Evolutionary conservation across 2,888 invertebrate species (phyloP), one percentile per base, ranked within the genome.

Genomic region (Xestia c-nigrum): DNA sequence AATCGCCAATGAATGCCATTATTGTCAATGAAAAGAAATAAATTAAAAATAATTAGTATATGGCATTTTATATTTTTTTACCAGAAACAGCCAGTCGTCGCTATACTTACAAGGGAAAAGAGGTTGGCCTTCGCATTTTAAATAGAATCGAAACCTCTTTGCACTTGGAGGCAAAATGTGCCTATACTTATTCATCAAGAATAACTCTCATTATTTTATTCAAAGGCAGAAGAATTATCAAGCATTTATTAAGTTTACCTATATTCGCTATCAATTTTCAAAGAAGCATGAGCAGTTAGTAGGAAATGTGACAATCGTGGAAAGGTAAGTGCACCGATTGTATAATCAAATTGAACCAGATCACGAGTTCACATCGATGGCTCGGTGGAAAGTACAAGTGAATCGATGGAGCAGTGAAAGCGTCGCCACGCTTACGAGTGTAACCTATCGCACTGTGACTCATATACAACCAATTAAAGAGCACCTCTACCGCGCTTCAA

Each of bases 401-500:
- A 87, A 89, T 89, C 87, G 79, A 87, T 85, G 86, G 83, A 85
- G 78, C 80, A 90, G 91, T 89, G 91, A 92, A 92, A 92, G 91
- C 87, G 89, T 86, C 84, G 82, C 84, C 79, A 76, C 66, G 71
- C 40, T 81, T 85, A 82, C 19, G 61, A 61, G 61, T 64, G 14
- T 84, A 85, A 87, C 89, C 86, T 88, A 90, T 85, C 83, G 72
- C 83, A 88, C 83, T 88, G 78, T 89, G 89, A 88, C 84, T 89
- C 88, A 83, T 43, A 31, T 0, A 10, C n/a, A 63, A 59, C 85
- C 87, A 87, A 78, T 81, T 81, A 76, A 52, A 55, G 46, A 59
- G 16, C 14, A 79, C 61, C 87, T 66, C 19, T 75, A 59, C 40
- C 10, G 31, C 12, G 61, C 7, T 59, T 12, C 72, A 80, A 80